Evolutionary conservation across 2,888 invertebrate genomes (phyloP), one percentile per base, ranked within the genome.

Genomic region (Sabatieria punctata): DNA sequence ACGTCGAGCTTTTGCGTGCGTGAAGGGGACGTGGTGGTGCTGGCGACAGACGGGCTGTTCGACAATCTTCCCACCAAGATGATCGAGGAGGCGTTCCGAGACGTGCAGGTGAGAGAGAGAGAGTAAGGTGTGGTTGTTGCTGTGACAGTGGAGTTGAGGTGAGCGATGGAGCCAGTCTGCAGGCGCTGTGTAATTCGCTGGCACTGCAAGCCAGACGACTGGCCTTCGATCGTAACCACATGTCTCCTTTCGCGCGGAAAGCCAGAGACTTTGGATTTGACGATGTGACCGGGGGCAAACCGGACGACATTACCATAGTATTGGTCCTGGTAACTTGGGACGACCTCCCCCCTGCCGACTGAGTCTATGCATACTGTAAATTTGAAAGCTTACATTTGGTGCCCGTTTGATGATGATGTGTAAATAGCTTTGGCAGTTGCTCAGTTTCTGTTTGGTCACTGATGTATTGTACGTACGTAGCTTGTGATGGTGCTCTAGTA

Each of bases 21-120:
- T 68, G 82, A 86, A 63, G 89, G 91, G 43, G 93, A 93, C 70
- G 57, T 72, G 21, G 85, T 93, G 61, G 75, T 93, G 35, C 77
- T 93, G 46, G 95, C 91, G 23, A 95, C 95, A 1, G 95, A 97
- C 71, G 95, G 95, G 45, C 84, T 97, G 47, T 97, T 95, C 72
- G 95, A 97, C 72, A 95, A 95, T 72, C 80, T 95, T 59, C 88
- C 89, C 50, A 86, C 86, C 61, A 79, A 80, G 55, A 75, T 89
- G 65, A 76, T 95, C 60, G 74, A 91, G 56, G 79, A 81, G 43
- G 85, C 88, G 70, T 75, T 93, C 70, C 76, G 56, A 77, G 79
- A 67, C 70, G 70, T 60, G 26, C 39, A 38, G 24, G 53, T 51
- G 41, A 39, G 45, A 30, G 8, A 19, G 18, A 22, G n/a, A 24